Conservation (phyloP, 2,113 vertebrate species). For the Macrotis lagotis region DNA sequence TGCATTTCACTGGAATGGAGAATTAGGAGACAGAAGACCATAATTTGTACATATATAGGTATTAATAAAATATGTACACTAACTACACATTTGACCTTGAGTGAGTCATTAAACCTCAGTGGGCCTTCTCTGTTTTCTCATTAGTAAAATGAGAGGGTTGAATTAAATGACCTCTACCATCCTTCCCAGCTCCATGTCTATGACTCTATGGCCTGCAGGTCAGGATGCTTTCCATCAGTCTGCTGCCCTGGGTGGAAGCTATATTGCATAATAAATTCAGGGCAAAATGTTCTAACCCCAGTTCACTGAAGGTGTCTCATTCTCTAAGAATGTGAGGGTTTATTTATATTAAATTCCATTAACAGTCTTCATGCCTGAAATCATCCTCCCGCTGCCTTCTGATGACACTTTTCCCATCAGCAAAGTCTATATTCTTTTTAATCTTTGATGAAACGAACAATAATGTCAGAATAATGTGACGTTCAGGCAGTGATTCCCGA, state of each 20-base stretch:
- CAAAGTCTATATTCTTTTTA: constrained; percentile 15
- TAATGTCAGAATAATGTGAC: not conserved
- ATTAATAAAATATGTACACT: not conserved
- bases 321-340: constrained; percentile 9
- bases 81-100: not conserved
- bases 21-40: not conserved
- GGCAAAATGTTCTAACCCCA: not conserved
- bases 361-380: not conserved
- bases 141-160: not conserved
- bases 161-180: not conserved
- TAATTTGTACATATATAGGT: not conserved
- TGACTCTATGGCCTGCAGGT: not conserved
- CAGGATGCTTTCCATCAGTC: not conserved
- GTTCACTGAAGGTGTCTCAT: not conserved
- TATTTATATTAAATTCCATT: constrained; percentile 26
- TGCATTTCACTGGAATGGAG: not conserved
- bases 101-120: not conserved
- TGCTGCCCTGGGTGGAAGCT: not conserved
- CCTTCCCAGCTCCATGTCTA: not conserved
- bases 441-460: constrained; percentile 26
- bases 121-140: not conserved
- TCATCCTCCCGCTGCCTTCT: not conserved
- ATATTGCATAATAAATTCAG: not conserved
- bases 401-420: not conserved
- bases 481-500: not conserved